A percentile compares a stretch with the other conserved stretches of the same genome.
These are phyloP conservation scores for Sandelia bainsii DNA, from an alignment of 2,797 vertebrate genomes.

Conservation along the genomic window DNA sequence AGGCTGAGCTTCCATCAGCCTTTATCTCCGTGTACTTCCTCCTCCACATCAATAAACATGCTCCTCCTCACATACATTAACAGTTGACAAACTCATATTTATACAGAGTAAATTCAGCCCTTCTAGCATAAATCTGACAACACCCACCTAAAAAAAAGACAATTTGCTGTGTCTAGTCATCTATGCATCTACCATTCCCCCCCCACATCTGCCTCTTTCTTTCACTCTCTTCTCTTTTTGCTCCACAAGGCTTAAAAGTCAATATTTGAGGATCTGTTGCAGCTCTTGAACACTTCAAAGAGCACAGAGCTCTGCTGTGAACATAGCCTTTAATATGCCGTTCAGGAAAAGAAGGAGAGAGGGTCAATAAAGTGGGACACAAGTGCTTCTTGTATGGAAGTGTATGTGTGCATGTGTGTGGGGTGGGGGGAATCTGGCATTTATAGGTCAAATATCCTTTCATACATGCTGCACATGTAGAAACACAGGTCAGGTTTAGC, in stretches of 20 bases:
- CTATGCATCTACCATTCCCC: slow-evolving; percentile 7
- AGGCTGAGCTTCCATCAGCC: slow-evolving; percentile 46
- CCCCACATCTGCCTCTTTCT: slow-evolving; percentile 13
- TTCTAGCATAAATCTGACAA: slow-evolving; percentile 50
- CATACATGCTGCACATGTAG: slow-evolving; percentile 29
- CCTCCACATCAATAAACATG: slow-evolving; percentile 59
- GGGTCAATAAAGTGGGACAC: slow-evolving; percentile 67
- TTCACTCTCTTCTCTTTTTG: slow-evolving; percentile 32
- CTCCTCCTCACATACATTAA: slow-evolving; percentile 38
- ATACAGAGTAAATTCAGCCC: slow-evolving; percentile 39
- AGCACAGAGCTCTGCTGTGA: slow-evolving; percentile 66
- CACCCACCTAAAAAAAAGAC: slow-evolving; percentile 43
- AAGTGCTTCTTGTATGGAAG: slow-evolving; percentile 52
- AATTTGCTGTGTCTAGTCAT: slow-evolving; percentile 28
- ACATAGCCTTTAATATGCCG: slow-evolving; percentile 72
- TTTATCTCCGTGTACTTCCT: slow-evolving; percentile 64
- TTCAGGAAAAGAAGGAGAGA: slow-evolving; percentile 72
- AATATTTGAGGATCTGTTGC: slow-evolving; percentile 82
- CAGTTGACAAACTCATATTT: slow-evolving; percentile 53
- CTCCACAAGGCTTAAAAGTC: slow-evolving; percentile 76
- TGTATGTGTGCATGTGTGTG: background rate
- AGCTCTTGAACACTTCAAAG: slow-evolving; percentile 79
- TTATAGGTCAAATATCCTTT: slow-evolving; percentile 46
- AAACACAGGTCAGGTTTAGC: slow-evolving; percentile 45
- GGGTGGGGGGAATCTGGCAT: background rate